A percentile compares a stretch with the other conserved stretches of the same genome.
phyloP scores from a whole-genome alignment of 2,888 invertebrate species.

The Ectemnius continuus region DNA sequence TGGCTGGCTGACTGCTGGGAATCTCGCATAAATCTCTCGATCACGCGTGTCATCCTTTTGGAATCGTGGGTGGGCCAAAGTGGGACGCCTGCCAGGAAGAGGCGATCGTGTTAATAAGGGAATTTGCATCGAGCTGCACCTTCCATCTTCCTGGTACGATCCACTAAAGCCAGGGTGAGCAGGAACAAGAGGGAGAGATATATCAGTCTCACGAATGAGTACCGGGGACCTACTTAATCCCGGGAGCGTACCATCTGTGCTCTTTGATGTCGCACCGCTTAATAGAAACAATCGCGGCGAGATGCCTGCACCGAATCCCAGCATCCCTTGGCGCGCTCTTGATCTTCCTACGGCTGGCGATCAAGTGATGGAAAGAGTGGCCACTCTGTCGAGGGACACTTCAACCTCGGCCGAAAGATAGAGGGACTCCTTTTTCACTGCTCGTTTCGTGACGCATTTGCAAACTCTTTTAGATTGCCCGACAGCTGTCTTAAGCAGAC shows the following conservation, averaged over 20 bases:
- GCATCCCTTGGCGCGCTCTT: constrained; percentile 6
- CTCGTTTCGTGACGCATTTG: constrained; percentile 23
- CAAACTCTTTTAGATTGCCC: constrained; percentile 1
- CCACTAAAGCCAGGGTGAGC: no score
- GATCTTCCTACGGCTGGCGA: neutral
- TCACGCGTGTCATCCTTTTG: no score
- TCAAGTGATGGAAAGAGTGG: no score
- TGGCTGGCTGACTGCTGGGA: no score
- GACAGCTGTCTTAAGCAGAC: no score
- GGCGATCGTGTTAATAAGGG: no score
- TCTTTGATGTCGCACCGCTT: constrained; percentile 70
- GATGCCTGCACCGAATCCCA: constrained; percentile 7
- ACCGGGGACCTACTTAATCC: constrained; percentile 65
- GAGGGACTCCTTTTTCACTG: constrained; percentile 29
- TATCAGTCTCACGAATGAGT: constrained; percentile 32
- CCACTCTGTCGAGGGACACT: constrained; percentile 18
- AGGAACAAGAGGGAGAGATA: no score
- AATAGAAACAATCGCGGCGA: constrained; percentile 66
- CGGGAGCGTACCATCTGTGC: constrained; percentile 60
- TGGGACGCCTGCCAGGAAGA: no score
- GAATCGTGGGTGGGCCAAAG: no score
- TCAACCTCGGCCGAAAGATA: constrained; percentile 13
- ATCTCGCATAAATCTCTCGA: no score
- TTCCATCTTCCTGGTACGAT: no score
- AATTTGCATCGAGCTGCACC: no score